phyloP scores from a whole-genome alignment of 2,113 vertebrate genomes.

The Anhinga rufa region DNA sequence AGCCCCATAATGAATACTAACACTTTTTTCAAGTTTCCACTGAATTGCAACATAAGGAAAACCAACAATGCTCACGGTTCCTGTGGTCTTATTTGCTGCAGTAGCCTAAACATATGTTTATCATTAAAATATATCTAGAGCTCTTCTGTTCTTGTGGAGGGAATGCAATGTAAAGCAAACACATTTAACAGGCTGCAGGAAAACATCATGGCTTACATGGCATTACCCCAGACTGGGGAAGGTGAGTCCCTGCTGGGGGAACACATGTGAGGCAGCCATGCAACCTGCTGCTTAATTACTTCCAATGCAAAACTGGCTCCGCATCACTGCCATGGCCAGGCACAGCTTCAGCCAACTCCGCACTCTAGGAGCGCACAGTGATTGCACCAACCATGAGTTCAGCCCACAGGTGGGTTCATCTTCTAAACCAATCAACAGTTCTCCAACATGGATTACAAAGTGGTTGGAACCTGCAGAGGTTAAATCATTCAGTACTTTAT shows the following conservation, averaged over 20 bases:
- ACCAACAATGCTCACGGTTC: background rate
- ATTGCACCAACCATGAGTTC: no score
- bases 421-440: background rate
- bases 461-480: background rate
- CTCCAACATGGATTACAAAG: background rate
- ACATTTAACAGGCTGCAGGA: background rate
- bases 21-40: background rate
- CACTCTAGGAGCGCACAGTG: rapidly evolving
- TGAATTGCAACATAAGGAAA: background rate
- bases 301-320: background rate
- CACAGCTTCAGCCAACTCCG: background rate
- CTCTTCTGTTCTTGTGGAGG: background rate
- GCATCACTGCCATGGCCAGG: background rate
- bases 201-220: background rate
- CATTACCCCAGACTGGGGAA: background rate
- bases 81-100: background rate
- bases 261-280: no score
- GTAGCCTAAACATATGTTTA: background rate
- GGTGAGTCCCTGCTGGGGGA: background rate
- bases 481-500: background rate
- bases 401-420: background rate
- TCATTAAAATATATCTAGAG: background rate
- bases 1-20: background rate
- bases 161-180: background rate
- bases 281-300: background rate